Evolutionary conservation across 2,113 vertebrate genomes (phyloP), one percentile per base, ranked within the genome.

Genomic region (Rhagologus leucostigma): DNA sequence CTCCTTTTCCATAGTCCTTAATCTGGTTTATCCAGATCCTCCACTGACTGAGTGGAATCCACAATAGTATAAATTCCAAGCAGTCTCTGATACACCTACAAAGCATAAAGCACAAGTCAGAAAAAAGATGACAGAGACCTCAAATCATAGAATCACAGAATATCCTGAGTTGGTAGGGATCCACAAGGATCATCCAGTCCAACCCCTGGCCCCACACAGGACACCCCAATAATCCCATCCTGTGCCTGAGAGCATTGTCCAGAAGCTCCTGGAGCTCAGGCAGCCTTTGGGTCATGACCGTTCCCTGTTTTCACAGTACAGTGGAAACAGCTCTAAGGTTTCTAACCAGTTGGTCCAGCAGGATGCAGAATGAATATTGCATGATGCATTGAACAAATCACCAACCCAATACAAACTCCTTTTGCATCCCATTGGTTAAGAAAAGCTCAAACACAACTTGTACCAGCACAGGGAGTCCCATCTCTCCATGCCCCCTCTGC

Each of bases 1-100:
- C 69, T 92, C 83, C 93, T 93, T 96, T 97, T 91, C 94, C 90
- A 73, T 53, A 71, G 75, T 91, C 90, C 75, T 89, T 94, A 91
- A 84, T 64, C 59, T 56, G 86, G 21, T 29, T 96, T 91, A 94
- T 64, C 90, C 69, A 82, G 93, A 77, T 90, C 75, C 91, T 85
- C 76, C 80, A 33, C 52, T 81, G 84, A 90, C 87, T 82, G 67
- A 95, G 52, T 15, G 47, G 89, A 96, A 93, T 59, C 85, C 42
- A 24, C 41, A 37, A 35, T 32, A 39, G 52, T 17, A 71, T 33
- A 19, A 70, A 78, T 71, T 63, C 35, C 64, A 59, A 78, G 60
- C 64, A 87, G 47, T 21, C 60, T 84, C 50, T 37, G 70, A 59
- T 14, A 59, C 8, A 33, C 29, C 44, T 50, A 67, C 13, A 55